These are phyloP conservation scores for Arctopsyche grandis DNA, from an alignment of 1,140 invertebrate species.

Conservation along the genomic window DNA sequence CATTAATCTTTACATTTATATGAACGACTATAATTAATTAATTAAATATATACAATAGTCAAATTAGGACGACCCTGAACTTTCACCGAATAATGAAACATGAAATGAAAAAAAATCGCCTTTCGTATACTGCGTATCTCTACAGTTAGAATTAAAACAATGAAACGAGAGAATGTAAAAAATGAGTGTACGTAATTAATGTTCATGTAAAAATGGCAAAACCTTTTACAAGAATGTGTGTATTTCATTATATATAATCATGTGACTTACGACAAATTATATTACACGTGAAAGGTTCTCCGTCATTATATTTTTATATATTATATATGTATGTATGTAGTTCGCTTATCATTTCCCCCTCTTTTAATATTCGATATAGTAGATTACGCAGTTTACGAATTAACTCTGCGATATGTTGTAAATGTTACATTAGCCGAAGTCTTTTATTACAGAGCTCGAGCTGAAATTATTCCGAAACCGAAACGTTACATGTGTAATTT, in stretches of 20 bases:
- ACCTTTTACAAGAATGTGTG: background rate
- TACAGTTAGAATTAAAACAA: background rate
- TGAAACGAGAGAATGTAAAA: background rate
- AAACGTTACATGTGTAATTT: too few species aligned
- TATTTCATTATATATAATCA: background rate
- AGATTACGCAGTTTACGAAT: constrained; percentile 29
- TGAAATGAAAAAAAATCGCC: too few species aligned
- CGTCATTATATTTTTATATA: background rate
- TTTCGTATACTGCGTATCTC: constrained; percentile 29
- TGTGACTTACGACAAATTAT: constrained; percentile 14
- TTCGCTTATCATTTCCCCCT: background rate
- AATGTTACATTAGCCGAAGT: background rate
- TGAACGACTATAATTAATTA: background rate
- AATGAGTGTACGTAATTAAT: background rate
- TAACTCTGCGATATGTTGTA: constrained; percentile 18
- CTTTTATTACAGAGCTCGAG: background rate
- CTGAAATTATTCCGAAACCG: too few species aligned
- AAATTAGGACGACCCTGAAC: background rate
- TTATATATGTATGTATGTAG: too few species aligned
- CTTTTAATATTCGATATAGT: constrained; percentile 5
- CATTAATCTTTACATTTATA: background rate
- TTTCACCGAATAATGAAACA: background rate
- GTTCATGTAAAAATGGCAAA: background rate
- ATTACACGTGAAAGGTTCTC: background rate
- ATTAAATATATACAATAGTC: background rate